Percentiles rank a stretch among this genome's conserved stretches.
Conservation (phyloP, 2,888 invertebrate genomes). For the Athetis lepigone region DNA sequence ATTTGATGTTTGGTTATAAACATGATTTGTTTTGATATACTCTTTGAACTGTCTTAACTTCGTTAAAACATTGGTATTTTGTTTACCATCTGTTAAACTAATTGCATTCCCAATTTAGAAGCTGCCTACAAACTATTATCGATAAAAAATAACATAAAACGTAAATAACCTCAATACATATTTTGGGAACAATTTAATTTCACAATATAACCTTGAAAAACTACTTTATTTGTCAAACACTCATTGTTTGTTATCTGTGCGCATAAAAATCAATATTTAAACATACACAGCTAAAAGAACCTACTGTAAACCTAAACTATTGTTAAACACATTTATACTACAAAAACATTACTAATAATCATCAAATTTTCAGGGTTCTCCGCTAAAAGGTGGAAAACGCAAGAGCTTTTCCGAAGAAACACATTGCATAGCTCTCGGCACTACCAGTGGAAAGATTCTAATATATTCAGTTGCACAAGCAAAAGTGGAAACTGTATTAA, state of each 20-base stretch:
- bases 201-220: conserved; percentile 43
- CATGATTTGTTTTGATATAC: conserved; percentile 32
- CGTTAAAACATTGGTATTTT: neutral
- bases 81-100: conserved; percentile 16
- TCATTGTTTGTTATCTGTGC: conserved; percentile 2
- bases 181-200: conserved; percentile 33
- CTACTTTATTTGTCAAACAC: conserved; percentile 4
- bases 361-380: conserved; percentile 36
- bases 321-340: too few species aligned
- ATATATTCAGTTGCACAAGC: conserved; percentile 93
- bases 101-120: neutral
- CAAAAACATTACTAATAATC: neutral
- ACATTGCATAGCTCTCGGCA: conserved; percentile 93
- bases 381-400: conserved; percentile 68
- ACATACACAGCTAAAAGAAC: neutral
- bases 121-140: neutral
- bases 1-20: neutral
- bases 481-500: conserved; percentile 91
- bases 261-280: neutral
- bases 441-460: conserved; percentile 93
- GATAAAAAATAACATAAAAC: conserved; percentile 4
- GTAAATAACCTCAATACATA: conserved; percentile 53
- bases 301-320: too few species aligned
- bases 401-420: conserved; percentile 74
- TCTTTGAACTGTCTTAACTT: neutral